Conservation (phyloP, 2,888 invertebrate species). For the Calameuta pallipes region DNA sequence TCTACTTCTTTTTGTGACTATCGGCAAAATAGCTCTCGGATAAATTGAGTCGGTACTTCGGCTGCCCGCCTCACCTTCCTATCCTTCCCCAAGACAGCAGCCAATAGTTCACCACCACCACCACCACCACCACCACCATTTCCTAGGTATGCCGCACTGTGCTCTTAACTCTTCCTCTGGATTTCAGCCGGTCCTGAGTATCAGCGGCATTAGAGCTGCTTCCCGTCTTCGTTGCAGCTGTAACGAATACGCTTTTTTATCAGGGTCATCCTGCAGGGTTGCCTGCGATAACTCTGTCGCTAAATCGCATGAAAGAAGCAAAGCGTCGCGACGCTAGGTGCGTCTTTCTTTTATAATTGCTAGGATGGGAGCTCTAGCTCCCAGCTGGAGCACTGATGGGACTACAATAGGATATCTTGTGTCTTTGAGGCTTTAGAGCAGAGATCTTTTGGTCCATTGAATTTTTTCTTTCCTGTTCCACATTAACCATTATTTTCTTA, state of each 20-base stretch:
- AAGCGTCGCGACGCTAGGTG: neutral
- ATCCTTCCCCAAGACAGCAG: neutral
- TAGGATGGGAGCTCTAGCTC: neutral
- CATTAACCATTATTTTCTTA: neutral
- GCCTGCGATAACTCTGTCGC: neutral
- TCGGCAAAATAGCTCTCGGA: constrained; percentile 22
- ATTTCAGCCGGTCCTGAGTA: neutral
- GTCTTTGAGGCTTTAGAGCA: neutral
- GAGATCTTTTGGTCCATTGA: neutral
- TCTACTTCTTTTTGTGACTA: neutral
- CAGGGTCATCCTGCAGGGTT: neutral
- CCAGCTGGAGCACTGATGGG: neutral
- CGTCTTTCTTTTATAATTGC: neutral
- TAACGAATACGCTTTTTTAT: neutral
- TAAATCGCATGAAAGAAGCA: neutral
- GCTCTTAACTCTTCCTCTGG: neutral
- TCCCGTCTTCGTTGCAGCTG: neutral
- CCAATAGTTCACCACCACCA: neutral
- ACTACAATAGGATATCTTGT: neutral
- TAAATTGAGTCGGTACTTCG: constrained; percentile 33
- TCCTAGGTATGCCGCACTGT: neutral
- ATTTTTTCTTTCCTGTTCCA: neutral
- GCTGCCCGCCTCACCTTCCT: constrained; percentile 4
- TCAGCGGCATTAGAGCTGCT: neutral
- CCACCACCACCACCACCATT: neutral